A percentile compares a stretch with the other conserved stretches of the same genome.
phyloP scores from a whole-genome alignment of 2,888 invertebrate genomes.

The Polymixis flavicincta region DNA sequence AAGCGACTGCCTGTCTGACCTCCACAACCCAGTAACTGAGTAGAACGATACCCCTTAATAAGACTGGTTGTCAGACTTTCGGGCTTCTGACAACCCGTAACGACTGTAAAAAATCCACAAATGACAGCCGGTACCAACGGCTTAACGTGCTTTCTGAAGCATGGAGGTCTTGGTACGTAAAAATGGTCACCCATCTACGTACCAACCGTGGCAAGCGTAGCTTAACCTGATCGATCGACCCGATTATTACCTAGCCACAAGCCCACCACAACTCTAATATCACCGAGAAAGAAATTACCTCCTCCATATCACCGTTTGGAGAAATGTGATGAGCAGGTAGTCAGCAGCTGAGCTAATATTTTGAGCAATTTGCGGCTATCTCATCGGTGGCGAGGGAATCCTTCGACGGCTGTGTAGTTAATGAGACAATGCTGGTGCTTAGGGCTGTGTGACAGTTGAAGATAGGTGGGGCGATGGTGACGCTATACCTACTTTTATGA shows the following conservation, averaged over 20 bases:
- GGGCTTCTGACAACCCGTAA: background rate
- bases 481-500: background rate
- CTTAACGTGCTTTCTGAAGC: too few species aligned
- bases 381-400: conserved; percentile 43
- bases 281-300: background rate
- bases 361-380: conserved; percentile 49
- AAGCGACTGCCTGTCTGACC: too few species aligned
- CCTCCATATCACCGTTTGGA: conserved; percentile 2
- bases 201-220: too few species aligned
- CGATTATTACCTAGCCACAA: too few species aligned
- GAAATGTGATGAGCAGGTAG: conserved; percentile 14
- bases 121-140: too few species aligned
- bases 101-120: too few species aligned
- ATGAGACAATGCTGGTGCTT: conserved; percentile 53
- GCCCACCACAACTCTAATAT: background rate
- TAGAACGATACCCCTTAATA: too few species aligned
- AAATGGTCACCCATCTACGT: too few species aligned
- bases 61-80: background rate
- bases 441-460: background rate
- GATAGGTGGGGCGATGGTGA: conserved; percentile 14
- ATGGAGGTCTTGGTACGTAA: too few species aligned
- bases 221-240: too few species aligned
- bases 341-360: conserved; percentile 36
- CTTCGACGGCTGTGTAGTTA: conserved; percentile 60
- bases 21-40: too few species aligned